phyloP scores from a whole-genome alignment of 1,140 invertebrate species.

The Drosophila subpulchrella region DNA sequence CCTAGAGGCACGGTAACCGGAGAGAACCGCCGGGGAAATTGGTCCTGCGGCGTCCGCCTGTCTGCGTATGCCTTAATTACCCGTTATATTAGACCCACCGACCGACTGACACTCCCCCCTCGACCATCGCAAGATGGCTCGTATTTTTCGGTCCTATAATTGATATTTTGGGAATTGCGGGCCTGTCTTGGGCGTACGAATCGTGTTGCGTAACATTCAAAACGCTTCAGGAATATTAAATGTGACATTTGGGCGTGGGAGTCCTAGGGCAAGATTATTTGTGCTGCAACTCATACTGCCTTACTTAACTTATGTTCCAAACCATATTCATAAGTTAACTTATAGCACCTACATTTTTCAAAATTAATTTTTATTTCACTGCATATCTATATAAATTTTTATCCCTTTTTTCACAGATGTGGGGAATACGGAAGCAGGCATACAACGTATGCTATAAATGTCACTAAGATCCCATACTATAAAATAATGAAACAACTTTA shows the following conservation, averaged over 20 bases:
- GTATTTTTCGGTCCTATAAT: conserved; percentile 76
- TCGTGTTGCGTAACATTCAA: conserved; percentile 50
- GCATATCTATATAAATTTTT: not conserved
- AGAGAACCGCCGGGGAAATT: conserved; percentile 9
- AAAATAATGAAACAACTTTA: too few relatives aligned
- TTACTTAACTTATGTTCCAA: not conserved
- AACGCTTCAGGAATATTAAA: conserved; percentile 76
- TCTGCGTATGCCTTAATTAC: conserved; percentile 65
- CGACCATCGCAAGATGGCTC: conserved; percentile 23
- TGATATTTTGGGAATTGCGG: conserved; percentile 76
- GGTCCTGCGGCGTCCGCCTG: conserved; percentile 7
- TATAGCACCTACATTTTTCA: too few relatives aligned
- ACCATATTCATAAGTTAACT: not conserved
- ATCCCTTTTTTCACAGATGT: too few relatives aligned
- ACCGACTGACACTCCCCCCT: not conserved
- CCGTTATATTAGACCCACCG: conserved; percentile 62
- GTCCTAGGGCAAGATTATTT: too few relatives aligned
- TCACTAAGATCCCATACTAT: too few relatives aligned
- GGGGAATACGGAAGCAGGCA: too few relatives aligned
- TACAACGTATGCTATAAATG: too few relatives aligned
- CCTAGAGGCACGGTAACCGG: conserved; percentile 26
- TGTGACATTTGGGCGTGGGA: conserved; percentile 1
- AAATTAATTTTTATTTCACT: not conserved
- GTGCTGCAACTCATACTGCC: not conserved
- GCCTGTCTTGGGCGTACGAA: conserved; percentile 24